phyloP scores from a whole-genome alignment of 2,797 vertebrate genomes.

The Acropternis orthonyx region DNA sequence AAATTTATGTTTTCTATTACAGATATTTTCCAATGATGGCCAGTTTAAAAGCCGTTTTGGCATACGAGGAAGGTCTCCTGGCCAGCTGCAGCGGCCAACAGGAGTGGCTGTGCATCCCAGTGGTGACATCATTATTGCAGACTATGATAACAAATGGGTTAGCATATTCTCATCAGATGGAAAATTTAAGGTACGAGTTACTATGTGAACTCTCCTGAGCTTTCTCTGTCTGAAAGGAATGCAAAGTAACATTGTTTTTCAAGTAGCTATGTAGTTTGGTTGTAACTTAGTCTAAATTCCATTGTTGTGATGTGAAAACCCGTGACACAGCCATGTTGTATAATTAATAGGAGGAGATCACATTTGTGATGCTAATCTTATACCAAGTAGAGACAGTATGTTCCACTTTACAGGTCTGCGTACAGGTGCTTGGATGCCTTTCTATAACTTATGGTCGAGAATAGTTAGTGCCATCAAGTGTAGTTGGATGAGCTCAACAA shows the following conservation, averaged over 20 bases:
- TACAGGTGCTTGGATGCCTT: not conserved
- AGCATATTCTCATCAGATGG: constrained; percentile 97
- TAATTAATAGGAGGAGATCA: not conserved
- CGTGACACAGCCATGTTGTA: not conserved
- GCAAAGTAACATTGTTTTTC: not conserved
- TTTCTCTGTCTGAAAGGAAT: not conserved
- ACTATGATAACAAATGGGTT: constrained; percentile 99
- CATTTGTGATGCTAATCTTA: not conserved
- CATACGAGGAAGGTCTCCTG: constrained; percentile 91
- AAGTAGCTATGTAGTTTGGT: not conserved
- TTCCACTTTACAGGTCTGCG: not conserved
- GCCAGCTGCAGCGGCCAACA: constrained; percentile 94
- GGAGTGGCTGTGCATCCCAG: constrained; percentile 96
- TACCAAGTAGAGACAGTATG: not conserved
- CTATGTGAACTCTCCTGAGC: not conserved
- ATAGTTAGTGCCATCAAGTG: not conserved
- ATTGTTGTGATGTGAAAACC: not conserved
- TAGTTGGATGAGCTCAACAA: not conserved
- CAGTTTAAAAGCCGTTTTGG: constrained; percentile 96
- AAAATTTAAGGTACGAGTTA: constrained; percentile 90
- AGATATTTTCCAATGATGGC: constrained; percentile 96
- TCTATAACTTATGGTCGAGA: accelerated
- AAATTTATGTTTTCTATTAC: constrained; percentile 14
- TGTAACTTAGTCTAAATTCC: not conserved
- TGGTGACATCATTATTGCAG: constrained; percentile 96